Evolutionary conservation across 2,113 vertebrate genomes (phyloP), one percentile per base, ranked within the genome.

Genomic region (Gambusia holbrooki): DNA sequence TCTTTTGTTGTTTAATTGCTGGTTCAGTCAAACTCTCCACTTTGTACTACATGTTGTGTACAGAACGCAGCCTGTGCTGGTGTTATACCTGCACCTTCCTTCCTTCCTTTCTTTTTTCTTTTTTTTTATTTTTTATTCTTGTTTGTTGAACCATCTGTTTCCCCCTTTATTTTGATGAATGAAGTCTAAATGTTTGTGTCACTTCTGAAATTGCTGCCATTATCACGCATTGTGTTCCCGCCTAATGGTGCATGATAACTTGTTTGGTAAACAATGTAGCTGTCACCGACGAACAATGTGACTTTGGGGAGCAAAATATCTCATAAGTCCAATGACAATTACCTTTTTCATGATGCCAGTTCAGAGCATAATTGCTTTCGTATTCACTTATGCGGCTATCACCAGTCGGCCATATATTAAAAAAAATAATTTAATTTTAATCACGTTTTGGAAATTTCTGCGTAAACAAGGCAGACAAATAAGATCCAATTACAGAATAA

Each of bases 121-220:
- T 10, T 10, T 10, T 35, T 1, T 35, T 0, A 7, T 6, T 35
- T 11, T 37, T 3, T 37, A 37, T 37, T 37, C 10, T 37, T 0
- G 60, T 54, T 71, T 73, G 42, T 64, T 63, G 13, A 71, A 15
- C 48, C 77, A 6, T 84, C 74, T 88, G 79, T 63, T 83, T 66
- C 48, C 14, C 4, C 35, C 70, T 80, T 88, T 48, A 79, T 75
- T 45, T 60, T 84, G 80, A 88, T 86, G n/a, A 85, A 92, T 89
- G 9, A 85, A 74, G 68, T 69, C 65, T 72, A 85, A 78, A 87
- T 87, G 80, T 76, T 83, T 48, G 51, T 85, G 82, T 80, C 87
- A 73, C 10, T 61, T 66, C 75, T 77, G 66, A 77, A 89, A 89
- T 84, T 79, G 76, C 80, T 62, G 74, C 68, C 71, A 84, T 87